Percentiles rank a stretch among this genome's conserved stretches.
phyloP scores from a whole-genome alignment of 2,888 invertebrate genomes.

The Heliconius aoede region DNA sequence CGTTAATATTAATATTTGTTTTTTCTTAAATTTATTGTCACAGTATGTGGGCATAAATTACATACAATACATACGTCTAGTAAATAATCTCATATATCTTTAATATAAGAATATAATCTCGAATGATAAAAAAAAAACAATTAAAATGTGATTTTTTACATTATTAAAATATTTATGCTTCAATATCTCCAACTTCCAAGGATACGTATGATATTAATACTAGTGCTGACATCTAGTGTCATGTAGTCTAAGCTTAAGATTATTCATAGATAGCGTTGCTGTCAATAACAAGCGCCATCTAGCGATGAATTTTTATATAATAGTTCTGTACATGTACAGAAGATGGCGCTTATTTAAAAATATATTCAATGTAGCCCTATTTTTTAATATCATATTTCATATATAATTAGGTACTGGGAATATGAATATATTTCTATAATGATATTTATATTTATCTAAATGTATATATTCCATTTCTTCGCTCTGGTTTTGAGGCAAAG shows the following conservation, averaged over 20 bases:
- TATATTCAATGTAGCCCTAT: constrained; percentile 24
- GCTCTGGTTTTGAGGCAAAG: no score
- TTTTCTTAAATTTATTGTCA: no score
- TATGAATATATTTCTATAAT: background rate
- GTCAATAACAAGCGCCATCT: constrained; percentile 22
- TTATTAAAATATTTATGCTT: background rate
- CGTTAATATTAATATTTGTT: background rate
- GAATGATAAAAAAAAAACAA: no score
- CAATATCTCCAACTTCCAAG: background rate
- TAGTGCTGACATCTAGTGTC: constrained; percentile 49
- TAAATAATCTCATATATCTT: background rate
- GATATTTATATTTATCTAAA: background rate
- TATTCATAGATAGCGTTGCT: constrained; percentile 55
- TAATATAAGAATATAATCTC: background rate
- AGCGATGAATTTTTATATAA: background rate
- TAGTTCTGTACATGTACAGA: background rate
- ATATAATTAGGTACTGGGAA: background rate
- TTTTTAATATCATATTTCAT: background rate
- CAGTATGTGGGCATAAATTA: no score
- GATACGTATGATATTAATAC: background rate
- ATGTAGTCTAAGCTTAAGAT: constrained; percentile 11
- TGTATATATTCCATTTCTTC: no score
- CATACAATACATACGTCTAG: background rate
- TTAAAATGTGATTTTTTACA: background rate
- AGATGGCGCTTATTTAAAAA: constrained; percentile 39